These are phyloP conservation scores for Colletes gigas DNA, from an alignment of 1,140 invertebrate species.

Conservation along the genomic window DNA sequence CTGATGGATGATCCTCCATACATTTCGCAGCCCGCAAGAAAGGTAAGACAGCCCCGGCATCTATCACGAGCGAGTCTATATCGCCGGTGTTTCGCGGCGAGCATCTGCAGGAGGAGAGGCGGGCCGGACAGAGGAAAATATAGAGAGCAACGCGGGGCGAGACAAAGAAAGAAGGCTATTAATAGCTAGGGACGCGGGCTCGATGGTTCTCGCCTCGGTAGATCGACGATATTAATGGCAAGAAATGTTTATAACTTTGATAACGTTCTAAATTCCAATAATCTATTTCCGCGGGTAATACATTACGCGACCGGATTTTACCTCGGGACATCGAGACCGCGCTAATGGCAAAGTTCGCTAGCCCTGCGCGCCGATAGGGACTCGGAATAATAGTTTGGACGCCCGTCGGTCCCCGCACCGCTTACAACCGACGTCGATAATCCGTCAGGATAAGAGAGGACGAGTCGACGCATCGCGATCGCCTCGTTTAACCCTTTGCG, in stretches of 20 bases:
- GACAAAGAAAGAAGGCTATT: conserved; percentile 34
- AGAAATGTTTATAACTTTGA: conserved; percentile 67
- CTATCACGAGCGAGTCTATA: conserved; percentile 66
- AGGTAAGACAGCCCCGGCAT: conserved; percentile 66
- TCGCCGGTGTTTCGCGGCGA: conserved; percentile 40
- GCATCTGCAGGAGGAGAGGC: conserved; percentile 7
- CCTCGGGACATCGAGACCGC: conserved; percentile 1
- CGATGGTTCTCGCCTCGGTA: conserved; percentile 38
- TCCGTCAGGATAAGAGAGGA: conserved; percentile 41
- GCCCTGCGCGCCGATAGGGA: conserved; percentile 22
- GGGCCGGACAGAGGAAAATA: not conserved
- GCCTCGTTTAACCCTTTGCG: not conserved
- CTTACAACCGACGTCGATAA: conserved; percentile 44
- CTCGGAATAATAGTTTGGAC: conserved; percentile 58
- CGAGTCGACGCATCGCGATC: conserved; percentile 14
- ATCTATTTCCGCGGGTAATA: conserved; percentile 65
- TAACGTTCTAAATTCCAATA: conserved; percentile 60
- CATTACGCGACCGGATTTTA: conserved; percentile 58
- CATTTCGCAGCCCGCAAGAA: conserved; percentile 63
- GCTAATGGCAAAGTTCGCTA: conserved; percentile 66
- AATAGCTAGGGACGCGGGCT: conserved; percentile 43
- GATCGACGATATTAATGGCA: conserved; percentile 55
- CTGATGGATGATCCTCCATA: conserved; percentile 66
- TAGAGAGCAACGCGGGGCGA: not conserved
- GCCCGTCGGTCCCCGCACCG: conserved; percentile 7